phyloP scores from a whole-genome alignment of 2,113 vertebrate genomes.

The Rhinichthys klamathensis region DNA sequence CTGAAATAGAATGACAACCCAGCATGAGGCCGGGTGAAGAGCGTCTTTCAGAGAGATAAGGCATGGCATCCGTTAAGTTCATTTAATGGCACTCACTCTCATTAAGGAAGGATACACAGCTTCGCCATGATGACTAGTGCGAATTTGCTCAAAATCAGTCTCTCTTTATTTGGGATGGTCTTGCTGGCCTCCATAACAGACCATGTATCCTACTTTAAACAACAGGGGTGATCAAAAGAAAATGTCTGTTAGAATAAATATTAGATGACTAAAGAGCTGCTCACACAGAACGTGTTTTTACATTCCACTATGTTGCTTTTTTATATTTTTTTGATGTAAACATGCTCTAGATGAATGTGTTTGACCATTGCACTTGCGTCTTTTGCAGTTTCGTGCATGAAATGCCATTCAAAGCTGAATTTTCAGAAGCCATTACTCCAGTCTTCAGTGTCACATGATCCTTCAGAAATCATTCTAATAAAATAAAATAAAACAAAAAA shows the following conservation, averaged over 20 bases:
- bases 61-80: background rate
- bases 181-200: background rate
- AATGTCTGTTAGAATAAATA: background rate
- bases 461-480: background rate
- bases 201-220: background rate
- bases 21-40: conserved; percentile 4
- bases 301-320: background rate
- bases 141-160: background rate
- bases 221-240: background rate
- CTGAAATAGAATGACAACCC: conserved; percentile 10
- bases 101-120: background rate
- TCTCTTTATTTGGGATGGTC: background rate
- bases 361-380: too few relatives aligned
- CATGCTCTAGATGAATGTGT: too few relatives aligned
- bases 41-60: conserved; percentile 11
- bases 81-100: conserved; percentile 23
- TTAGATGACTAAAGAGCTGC: background rate
- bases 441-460: background rate
- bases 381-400: too few relatives aligned
- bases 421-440: background rate
- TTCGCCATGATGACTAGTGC: background rate
- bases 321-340: too few relatives aligned
- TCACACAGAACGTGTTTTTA: background rate
- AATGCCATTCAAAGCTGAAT: background rate
- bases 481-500: background rate